Conservation (phyloP, 1,140 invertebrate genomes). For the Lepidurus arcticus region DNA sequence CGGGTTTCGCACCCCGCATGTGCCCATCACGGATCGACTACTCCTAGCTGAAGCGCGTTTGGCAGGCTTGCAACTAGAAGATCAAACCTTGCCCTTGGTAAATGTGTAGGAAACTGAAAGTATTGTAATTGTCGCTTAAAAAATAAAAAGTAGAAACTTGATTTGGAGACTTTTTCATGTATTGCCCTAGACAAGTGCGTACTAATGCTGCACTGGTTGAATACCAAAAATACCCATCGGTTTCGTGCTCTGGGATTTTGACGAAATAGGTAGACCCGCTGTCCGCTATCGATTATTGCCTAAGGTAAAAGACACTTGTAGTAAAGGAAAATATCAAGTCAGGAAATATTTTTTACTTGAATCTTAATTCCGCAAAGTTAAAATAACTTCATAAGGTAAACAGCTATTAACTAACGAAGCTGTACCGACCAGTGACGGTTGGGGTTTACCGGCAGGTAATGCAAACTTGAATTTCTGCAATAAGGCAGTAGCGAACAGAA, state of each 20-base stretch:
- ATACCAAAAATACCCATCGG: too few species aligned
- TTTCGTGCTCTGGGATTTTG: too few species aligned
- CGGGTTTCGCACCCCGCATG: constrained; percentile 55
- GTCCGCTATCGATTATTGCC: too few species aligned
- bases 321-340: too few species aligned
- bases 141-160: neutral
- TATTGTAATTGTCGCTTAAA: constrained; percentile 12
- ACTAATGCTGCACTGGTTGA: too few species aligned
- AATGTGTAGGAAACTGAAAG: neutral
- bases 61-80: constrained; percentile 26
- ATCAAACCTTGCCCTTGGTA: constrained; percentile 12
- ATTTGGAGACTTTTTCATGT: too few species aligned
- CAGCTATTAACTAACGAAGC: neutral
- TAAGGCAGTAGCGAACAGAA: constrained; percentile 41
- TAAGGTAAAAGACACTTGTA: too few species aligned
- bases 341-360: too few species aligned
- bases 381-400: neutral
- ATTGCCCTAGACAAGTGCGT: too few species aligned
- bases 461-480: constrained; percentile 23
- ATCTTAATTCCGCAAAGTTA: too few species aligned
- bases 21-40: constrained; percentile 58
- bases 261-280: too few species aligned
- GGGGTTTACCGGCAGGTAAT: neutral
- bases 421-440: neutral
- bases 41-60: constrained; percentile 51